These are phyloP conservation scores for Peromyscus attwateri DNA, from an alignment of 2,797 vertebrate genomes.

Conservation along the genomic window DNA sequence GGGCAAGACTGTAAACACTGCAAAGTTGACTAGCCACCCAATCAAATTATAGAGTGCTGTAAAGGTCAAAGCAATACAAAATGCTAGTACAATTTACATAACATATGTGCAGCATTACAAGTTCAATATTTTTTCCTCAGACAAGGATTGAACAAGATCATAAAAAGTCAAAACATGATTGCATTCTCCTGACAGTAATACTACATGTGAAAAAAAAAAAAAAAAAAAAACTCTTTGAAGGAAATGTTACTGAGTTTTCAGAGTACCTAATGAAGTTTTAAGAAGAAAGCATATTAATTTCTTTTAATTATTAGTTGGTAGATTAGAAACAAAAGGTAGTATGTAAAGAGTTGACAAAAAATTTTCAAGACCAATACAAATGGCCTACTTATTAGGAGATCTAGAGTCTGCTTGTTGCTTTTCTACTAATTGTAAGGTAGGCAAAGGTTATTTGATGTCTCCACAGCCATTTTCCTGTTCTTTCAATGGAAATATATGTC, in stretches of 20 bases:
- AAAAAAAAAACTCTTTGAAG: not conserved
- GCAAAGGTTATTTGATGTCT: constrained; percentile 10
- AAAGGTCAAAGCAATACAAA: constrained; percentile 83
- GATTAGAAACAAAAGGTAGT: not conserved
- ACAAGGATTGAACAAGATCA: constrained; percentile 75
- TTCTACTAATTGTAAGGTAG: not conserved
- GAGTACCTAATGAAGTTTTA: not conserved
- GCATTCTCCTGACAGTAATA: constrained; percentile 45
- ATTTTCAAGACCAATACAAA: not conserved
- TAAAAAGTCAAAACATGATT: constrained; percentile 63
- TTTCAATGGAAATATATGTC: constrained; percentile 11
- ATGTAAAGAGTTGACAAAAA: not conserved
- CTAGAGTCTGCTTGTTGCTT: not conserved
- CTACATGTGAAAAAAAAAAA: not conserved
- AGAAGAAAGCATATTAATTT: not conserved
- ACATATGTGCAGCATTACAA: constrained; percentile 77
- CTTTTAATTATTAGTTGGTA: not conserved
- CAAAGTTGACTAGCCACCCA: constrained; percentile 75
- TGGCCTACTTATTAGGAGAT: not conserved
- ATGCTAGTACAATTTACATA: constrained; percentile 79
- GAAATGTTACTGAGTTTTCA: not conserved
- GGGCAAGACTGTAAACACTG: constrained; percentile 72
- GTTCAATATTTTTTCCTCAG: constrained; percentile 81
- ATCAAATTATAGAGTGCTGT: constrained; percentile 80
- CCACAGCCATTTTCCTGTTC: not conserved